phyloP scores from a whole-genome alignment of 1,140 invertebrate genomes.

The Nasonia vitripennis region DNA sequence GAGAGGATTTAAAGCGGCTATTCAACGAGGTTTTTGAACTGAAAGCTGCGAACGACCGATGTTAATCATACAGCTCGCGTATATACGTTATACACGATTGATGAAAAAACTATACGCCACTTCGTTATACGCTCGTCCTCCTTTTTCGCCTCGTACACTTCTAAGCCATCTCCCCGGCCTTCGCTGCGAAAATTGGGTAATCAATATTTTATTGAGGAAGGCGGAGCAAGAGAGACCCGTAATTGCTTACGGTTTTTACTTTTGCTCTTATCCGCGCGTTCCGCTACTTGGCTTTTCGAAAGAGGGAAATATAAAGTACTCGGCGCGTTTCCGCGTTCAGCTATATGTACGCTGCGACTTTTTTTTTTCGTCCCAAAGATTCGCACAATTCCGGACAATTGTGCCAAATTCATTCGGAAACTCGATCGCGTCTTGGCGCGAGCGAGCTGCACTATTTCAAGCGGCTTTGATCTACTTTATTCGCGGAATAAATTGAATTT shows the following conservation, averaged over 20 bases:
- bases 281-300: neutral
- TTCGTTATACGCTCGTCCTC: neutral
- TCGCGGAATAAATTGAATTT: neutral
- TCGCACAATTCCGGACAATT: neutral
- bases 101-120: neutral
- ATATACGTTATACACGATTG: neutral
- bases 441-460: neutral
- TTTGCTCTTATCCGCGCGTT: neutral
- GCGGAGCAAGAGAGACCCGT: neutral
- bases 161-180: neutral
- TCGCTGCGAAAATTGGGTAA: conserved; percentile 20
- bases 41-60: neutral
- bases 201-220: conserved; percentile 38
- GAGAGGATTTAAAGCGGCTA: neutral
- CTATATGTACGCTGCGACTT: no score
- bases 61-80: no score
- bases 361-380: no score
- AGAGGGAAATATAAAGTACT: neutral
- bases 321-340: neutral
- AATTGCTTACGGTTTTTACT: conserved; percentile 24
- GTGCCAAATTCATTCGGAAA: neutral
- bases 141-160: neutral
- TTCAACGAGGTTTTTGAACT: conserved; percentile 5
- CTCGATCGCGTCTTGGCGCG: neutral
- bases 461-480: neutral